These are phyloP conservation scores for Drepanosiphum platanoidis DNA, from an alignment of 2,888 invertebrate genomes.

Conservation along the genomic window DNA sequence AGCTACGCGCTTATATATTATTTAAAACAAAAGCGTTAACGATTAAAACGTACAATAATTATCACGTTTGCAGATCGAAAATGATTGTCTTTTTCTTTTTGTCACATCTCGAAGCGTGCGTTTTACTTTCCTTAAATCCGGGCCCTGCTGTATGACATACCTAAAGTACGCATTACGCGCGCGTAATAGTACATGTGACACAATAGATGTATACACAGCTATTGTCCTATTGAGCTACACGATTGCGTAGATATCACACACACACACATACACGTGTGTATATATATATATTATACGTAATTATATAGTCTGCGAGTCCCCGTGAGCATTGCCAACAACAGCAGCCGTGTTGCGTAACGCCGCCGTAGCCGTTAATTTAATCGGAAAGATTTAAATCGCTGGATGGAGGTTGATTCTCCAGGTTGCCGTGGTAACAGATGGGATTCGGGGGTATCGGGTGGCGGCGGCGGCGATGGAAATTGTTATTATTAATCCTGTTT, in stretches of 20 bases:
- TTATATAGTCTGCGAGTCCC: background rate
- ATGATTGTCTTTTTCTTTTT: too few species aligned
- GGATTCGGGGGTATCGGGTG: background rate
- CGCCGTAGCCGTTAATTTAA: constrained; percentile 8
- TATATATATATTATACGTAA: background rate
- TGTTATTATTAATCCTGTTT: constrained; percentile 50
- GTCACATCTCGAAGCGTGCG: too few species aligned
- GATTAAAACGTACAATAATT: too few species aligned
- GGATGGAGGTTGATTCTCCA: background rate
- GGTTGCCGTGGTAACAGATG: constrained; percentile 10
- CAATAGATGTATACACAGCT: too few species aligned
- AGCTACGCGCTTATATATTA: too few species aligned
- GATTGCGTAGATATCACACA: background rate
- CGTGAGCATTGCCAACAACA: background rate
- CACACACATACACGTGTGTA: too few species aligned
- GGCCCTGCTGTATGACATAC: too few species aligned
- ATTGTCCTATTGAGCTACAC: background rate
- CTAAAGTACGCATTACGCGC: too few species aligned
- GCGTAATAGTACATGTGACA: too few species aligned
- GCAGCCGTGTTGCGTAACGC: background rate
- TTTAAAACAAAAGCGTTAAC: too few species aligned
- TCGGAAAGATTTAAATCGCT: constrained; percentile 36
- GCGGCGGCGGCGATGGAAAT: background rate
- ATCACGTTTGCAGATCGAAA: too few species aligned
- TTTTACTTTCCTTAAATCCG: too few species aligned